Conservation (phyloP, 2,888 invertebrate genomes). For the Cephus sareptanus region DNA sequence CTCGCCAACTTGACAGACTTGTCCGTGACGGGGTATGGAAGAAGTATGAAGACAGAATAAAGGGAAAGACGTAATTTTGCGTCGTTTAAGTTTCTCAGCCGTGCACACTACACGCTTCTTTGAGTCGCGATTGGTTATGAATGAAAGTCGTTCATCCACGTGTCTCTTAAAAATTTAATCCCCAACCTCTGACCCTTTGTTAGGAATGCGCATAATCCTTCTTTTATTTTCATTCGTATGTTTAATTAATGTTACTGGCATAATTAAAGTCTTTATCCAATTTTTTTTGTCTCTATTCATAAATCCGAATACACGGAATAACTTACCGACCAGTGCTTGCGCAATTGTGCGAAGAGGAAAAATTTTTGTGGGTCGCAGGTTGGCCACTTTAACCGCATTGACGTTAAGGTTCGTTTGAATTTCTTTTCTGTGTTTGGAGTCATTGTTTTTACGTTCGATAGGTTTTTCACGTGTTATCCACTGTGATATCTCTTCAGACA, state of each 20-base stretch:
- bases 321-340: background rate
- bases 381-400: background rate
- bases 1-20: background rate
- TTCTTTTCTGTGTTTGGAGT: background rate
- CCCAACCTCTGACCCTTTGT: background rate
- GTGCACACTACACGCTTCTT: background rate
- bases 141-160: background rate
- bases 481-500: background rate
- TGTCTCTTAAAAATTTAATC: background rate
- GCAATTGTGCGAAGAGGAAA: background rate
- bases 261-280: background rate
- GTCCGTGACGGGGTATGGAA: background rate
- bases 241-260: background rate
- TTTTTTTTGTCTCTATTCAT: background rate
- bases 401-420: background rate
- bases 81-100: conserved; percentile 6
- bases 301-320: background rate
- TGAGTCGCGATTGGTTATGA: background rate
- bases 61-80: background rate
- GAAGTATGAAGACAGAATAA: background rate
- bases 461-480: background rate
- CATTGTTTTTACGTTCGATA: background rate
- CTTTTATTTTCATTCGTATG: background rate
- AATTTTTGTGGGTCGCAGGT: background rate
- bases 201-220: background rate